A percentile compares a stretch with the other conserved stretches of the same genome.
Evolutionary conservation across 2,113 vertebrate species (phyloP).

Genomic region (Drymodes brunneopygia): DNA sequence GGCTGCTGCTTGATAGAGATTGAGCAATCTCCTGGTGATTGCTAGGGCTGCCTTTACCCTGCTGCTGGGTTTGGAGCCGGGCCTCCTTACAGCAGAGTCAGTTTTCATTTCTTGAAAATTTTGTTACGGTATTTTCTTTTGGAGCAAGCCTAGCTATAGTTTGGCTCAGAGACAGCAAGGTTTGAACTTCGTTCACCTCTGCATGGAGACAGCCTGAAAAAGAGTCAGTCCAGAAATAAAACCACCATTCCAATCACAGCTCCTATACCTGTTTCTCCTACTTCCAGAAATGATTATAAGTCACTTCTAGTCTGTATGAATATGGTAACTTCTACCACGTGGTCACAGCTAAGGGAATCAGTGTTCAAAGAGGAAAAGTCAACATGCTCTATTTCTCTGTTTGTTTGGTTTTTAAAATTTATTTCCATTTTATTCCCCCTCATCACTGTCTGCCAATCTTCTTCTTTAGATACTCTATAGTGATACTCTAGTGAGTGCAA

Average conservation of each 20-base stretch:
- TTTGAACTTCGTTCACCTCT: background rate
- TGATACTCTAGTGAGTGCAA: background rate
- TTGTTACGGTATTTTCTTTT: background rate
- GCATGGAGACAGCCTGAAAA: background rate
- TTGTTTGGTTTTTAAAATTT: background rate
- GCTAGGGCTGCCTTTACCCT: background rate
- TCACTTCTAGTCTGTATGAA: background rate
- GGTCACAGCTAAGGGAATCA: background rate
- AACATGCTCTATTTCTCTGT: background rate
- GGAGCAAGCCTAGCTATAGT: background rate
- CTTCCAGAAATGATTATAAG: background rate
- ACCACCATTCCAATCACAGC: background rate
- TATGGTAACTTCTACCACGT: accelerated
- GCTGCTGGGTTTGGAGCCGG: background rate
- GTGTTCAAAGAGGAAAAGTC: background rate
- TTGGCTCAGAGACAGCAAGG: background rate
- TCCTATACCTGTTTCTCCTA: background rate
- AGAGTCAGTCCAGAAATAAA: background rate
- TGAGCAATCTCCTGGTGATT: background rate
- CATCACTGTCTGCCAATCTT: background rate
- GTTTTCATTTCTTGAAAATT: background rate
- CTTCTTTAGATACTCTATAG: no score
- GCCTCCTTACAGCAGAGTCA: background rate
- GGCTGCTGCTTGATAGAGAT: background rate
- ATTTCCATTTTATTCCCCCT: background rate